Conservation (phyloP, 2,113 vertebrate species). For the Xyliphius kryptos region DNA sequence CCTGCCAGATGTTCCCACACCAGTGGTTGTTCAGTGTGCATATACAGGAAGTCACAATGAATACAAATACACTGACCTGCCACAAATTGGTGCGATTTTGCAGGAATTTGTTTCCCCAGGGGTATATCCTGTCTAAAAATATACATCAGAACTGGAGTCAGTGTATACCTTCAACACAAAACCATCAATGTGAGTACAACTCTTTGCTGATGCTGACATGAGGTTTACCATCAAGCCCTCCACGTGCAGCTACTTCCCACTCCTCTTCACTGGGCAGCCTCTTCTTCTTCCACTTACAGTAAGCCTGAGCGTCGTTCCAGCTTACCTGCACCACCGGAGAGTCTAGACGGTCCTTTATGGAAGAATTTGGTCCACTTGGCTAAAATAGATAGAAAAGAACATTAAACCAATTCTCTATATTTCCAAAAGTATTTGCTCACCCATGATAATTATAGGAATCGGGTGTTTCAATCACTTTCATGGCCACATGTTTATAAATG, state of each 20-base stretch:
- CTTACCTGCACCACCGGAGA: slow-evolving; percentile 90
- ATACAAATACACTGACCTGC: slow-evolving; percentile 85
- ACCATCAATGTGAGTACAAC: not conserved
- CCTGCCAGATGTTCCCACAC: no score
- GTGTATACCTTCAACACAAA: no score
- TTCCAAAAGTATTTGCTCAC: no score
- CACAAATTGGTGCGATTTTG: slow-evolving; percentile 85
- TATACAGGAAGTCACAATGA: no score
- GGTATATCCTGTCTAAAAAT: slow-evolving; percentile 79
- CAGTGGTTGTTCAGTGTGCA: no score
- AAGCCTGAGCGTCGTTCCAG: slow-evolving; percentile 86
- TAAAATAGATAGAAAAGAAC: slow-evolving; percentile 40
- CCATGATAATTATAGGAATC: no score
- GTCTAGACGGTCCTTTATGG: slow-evolving; percentile 75
- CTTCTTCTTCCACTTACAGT: slow-evolving; percentile 78
- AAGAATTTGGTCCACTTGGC: slow-evolving; percentile 85
- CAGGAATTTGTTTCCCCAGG: slow-evolving; percentile 91
- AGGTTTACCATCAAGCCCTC: slow-evolving; percentile 74
- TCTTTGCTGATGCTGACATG: not conserved
- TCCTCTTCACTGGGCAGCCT: slow-evolving; percentile 82
- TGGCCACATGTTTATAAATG: no score
- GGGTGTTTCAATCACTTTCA: no score
- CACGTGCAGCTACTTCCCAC: slow-evolving; percentile 92
- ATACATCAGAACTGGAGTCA: no score
- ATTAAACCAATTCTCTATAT: no score